A percentile compares a stretch with the other conserved stretches of the same genome.
These are phyloP conservation scores for Hymenochirus boettgeri DNA, from an alignment of 2,113 vertebrate genomes.

Conservation along the genomic window DNA sequence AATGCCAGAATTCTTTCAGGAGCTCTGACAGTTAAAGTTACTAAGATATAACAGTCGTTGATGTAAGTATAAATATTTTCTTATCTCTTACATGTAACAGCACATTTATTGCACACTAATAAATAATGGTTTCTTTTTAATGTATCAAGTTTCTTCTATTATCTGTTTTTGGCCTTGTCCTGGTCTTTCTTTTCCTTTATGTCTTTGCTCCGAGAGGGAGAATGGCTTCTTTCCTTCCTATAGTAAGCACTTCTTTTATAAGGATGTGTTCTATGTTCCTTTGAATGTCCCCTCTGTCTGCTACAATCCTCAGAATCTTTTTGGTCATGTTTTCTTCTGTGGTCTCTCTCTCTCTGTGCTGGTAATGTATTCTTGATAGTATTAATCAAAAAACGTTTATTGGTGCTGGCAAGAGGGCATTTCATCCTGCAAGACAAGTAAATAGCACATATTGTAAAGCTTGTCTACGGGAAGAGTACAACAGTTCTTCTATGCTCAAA, in stretches of 20 bases:
- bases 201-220: conserved; percentile 56
- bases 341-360: conserved; percentile 65
- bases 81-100: background rate
- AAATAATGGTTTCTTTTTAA: background rate
- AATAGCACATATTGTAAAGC: conserved; percentile 36
- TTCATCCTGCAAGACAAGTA: conserved; percentile 78
- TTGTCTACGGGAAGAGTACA: background rate
- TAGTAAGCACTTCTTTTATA: conserved; percentile 57
- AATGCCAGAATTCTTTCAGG: too few relatives aligned
- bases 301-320: conserved; percentile 56
- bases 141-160: background rate
- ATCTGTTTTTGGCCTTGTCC: conserved; percentile 51
- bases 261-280: conserved; percentile 58
- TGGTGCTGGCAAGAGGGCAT: conserved; percentile 86
- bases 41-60: conserved; percentile 23
- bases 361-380: conserved; percentile 83
- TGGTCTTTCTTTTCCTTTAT: conserved; percentile 56
- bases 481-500: background rate
- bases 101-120: conserved; percentile 3
- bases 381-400: conserved; percentile 94
- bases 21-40: too few relatives aligned
- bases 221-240: conserved; percentile 52
- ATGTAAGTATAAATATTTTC: background rate
- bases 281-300: conserved; percentile 59
- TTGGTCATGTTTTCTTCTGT: conserved; percentile 52